Conservation (phyloP, 1,140 invertebrate species). For the Zaprionus tsacasi region DNA sequence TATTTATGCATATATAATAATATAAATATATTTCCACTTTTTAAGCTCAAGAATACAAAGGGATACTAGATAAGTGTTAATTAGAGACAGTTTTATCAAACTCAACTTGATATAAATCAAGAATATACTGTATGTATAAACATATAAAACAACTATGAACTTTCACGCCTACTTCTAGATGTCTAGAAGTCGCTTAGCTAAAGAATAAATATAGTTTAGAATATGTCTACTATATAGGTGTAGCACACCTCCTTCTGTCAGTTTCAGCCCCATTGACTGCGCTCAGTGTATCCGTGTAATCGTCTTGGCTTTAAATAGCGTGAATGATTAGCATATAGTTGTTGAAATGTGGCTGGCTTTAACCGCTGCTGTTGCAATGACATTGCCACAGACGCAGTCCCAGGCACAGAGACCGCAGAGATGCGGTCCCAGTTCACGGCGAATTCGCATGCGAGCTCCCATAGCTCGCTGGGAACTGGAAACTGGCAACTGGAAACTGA, state of each 20-base stretch:
- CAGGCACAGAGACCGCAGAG: not conserved
- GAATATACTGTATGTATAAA: not conserved
- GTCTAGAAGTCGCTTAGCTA: too few relatives aligned
- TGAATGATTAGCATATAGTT: conserved; percentile 27
- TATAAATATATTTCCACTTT: too few relatives aligned
- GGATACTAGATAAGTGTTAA: too few relatives aligned
- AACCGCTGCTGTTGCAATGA: conserved; percentile 34
- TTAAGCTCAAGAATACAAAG: too few relatives aligned
- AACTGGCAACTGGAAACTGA: not conserved
- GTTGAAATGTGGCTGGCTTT: conserved; percentile 10
- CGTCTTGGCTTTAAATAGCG: conserved; percentile 6
- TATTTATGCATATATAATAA: too few relatives aligned
- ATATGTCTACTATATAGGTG: not conserved
- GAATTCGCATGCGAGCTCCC: not conserved
- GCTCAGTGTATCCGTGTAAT: not conserved
- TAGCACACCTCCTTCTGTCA: not conserved
- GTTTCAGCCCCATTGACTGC: not conserved
- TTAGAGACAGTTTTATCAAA: too few relatives aligned
- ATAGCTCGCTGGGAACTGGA: not conserved
- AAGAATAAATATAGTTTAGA: not conserved
- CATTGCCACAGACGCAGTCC: conserved; percentile 41
- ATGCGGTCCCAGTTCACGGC: not conserved
- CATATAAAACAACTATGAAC: too few relatives aligned
- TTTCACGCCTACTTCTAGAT: too few relatives aligned
- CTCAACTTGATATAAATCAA: too few relatives aligned